Percentiles rank a stretch among this genome's conserved stretches.
Evolutionary conservation across 2,797 vertebrate genomes (phyloP).

Genomic region (Leptodactylus fallax): DNA sequence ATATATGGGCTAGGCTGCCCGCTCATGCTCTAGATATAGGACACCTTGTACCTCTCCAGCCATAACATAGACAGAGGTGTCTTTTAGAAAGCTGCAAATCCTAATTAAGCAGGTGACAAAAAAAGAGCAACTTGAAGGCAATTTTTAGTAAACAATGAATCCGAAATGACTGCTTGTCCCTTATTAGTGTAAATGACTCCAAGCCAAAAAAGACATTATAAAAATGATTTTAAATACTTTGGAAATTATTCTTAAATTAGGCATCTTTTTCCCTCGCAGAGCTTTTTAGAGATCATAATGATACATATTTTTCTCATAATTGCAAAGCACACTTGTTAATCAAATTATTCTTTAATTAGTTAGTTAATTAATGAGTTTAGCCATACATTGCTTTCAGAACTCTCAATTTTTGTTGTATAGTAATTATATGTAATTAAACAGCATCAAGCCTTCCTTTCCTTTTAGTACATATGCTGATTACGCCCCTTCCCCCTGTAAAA

Average conservation of each 20-base stretch:
- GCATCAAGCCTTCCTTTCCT: slow-evolving; percentile 88
- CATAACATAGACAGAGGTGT: background rate
- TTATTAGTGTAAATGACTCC: slow-evolving; percentile 59
- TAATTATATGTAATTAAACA: slow-evolving; percentile 94
- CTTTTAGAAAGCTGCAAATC: background rate
- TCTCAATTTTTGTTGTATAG: slow-evolving; percentile 83
- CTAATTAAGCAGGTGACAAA: slow-evolving; percentile 35
- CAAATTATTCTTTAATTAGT: slow-evolving; percentile 85
- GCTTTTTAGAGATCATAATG: slow-evolving; percentile 68
- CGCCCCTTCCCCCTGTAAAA: slow-evolving; percentile 75
- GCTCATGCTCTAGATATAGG: background rate
- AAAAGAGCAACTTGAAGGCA: background rate
- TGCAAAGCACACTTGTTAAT: slow-evolving; percentile 79
- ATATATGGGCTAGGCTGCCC: background rate
- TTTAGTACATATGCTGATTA: slow-evolving; percentile 76
- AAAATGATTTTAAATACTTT: slow-evolving; percentile 58
- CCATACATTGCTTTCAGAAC: slow-evolving; percentile 79
- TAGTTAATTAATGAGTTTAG: slow-evolving; percentile 83
- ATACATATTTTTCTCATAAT: slow-evolving; percentile 73
- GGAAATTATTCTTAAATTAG: slow-evolving; percentile 59
- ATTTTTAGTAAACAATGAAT: slow-evolving; percentile 47
- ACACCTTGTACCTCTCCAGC: background rate
- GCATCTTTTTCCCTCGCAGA: slow-evolving; percentile 63
- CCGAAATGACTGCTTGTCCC: slow-evolving; percentile 50
- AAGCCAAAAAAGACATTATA: slow-evolving; percentile 53